Evolutionary conservation across 1,140 invertebrate species (phyloP), one percentile per base, ranked within the genome.

Genomic region (Littorina saxatilis): DNA sequence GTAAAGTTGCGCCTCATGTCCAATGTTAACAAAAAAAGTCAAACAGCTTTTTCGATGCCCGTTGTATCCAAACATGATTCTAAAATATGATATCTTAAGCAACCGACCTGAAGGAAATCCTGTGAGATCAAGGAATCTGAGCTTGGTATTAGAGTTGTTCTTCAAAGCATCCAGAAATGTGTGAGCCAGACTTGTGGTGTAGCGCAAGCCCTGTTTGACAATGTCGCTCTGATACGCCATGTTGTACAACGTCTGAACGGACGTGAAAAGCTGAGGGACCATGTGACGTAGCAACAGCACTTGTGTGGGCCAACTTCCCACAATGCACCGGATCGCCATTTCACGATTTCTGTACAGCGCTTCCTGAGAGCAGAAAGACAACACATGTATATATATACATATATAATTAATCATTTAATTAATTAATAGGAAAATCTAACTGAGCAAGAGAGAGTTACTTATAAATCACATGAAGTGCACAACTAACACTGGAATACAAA

Each of bases 111-210:
- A 86, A 13, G 89, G 89, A 82, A 84, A 91, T 52, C 90, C 90
- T 74, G 89, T 84, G 66, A 91, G 76, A 80, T 91, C 90, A 23
- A 91, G 75, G 79, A 81, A 88, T 32, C 82, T 66, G 17, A 91
- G 68, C 68, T 87, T 88, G 11, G 86, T 88, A 32, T 32, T 37
- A 32, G 5, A 85, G 79, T 73, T 83, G 82, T 52, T 87, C 87
- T 76, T 89, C 23, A 90, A 73, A 66, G 87, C 85, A 52, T 90
- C 86, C 20, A 90, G 78, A 55, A 90, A 90, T 40, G 86, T 87
- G 61, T 90, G 88, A 23, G 86, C 85, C 39, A 91, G 58, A 58
- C 82, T 81, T n/a, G 90, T 90, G 15, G 90, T 90, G 75, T 88
- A 91, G 37, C 88, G 85, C 43, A 91, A 66, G 43, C 87, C 87